Base-by-base conservation (phyloP, 2,888 invertebrate species). In the Heliconius hortense region DNA sequence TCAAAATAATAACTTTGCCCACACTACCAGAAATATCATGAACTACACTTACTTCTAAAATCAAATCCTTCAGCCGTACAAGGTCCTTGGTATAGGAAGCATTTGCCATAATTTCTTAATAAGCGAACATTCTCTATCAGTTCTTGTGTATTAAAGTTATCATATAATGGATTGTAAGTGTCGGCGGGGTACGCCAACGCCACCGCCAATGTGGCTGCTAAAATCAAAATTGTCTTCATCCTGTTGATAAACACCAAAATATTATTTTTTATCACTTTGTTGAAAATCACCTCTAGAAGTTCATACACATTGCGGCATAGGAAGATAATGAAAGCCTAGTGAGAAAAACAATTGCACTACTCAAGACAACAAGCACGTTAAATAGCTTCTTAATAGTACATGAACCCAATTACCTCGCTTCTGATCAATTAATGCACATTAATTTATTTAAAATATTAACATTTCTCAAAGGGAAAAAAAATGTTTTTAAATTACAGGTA, bases 61-160 rank as follows among this genome's bases (percentile, higher is more conserved):
- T 96, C 96, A 53, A 90, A 87, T 76, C 95, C 97, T 84, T 97
- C 97, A 28, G 96, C 86, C 0, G 96, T 96, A 86, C 97, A 97
- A 4, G 94, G 95, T 28, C 95, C 96, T 72, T 91, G 84, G 8
- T 92, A 94, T 78, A 97, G 89, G 85, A 97, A 93, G 84, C 97
- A 97, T 68, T 96, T 95, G 31, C 95, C 93, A 82, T 97, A 97
- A 83, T 94, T 95, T 81, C 95, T 95, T 11, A 97, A 90, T 39
- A 97, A 89, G 39, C 97, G 95, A 7, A 94, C 90, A 85, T 96
- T 97, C 0, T 84, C 88, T 0, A 96, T 90, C 82, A 97, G 92
- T 82, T 95, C 94, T 53, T 96, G 94, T 53, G 96, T 88, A 82
- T 97, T 94, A 82, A 97, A 94, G 85, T 95, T 95, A 84, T 97